A percentile compares a stretch with the other conserved stretches of the same genome.
These are phyloP conservation scores for Selenia dentaria DNA, from an alignment of 2,888 invertebrate species.

Conservation along the genomic window DNA sequence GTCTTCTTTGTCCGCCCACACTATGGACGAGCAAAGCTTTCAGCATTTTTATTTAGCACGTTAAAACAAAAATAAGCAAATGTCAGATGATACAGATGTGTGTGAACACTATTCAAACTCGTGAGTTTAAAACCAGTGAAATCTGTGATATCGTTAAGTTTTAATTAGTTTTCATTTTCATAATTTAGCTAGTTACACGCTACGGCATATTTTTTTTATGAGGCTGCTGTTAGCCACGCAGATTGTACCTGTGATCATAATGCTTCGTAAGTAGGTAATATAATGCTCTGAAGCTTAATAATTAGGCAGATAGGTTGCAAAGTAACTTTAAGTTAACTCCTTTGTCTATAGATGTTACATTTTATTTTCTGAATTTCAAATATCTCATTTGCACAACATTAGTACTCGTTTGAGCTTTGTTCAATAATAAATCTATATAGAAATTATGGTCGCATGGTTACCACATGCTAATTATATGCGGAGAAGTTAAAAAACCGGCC, in stretches of 20 bases:
- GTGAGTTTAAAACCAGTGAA: constrained; percentile 39
- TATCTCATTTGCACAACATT: constrained; percentile 2
- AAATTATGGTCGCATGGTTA: too few relatives aligned
- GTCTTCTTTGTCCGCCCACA: constrained; percentile 35
- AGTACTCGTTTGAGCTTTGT: too few relatives aligned
- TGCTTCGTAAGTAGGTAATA: constrained; percentile 20
- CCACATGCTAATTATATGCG: too few relatives aligned
- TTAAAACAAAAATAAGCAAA: constrained; percentile 16
- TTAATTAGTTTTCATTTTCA: constrained; percentile 6
- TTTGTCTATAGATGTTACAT: not conserved
- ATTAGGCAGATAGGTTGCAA: too few relatives aligned
- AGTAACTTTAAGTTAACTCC: too few relatives aligned
- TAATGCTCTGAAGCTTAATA: constrained; percentile 1
- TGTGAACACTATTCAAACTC: constrained; percentile 38
- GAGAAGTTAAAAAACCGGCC: too few relatives aligned
- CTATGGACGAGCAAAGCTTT: constrained; percentile 20
- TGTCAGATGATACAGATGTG: constrained; percentile 31
- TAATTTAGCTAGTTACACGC: constrained; percentile 3
- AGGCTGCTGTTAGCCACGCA: constrained; percentile 3
- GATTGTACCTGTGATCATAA: constrained; percentile 13
- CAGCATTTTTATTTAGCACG: constrained; percentile 3
- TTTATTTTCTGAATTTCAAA: constrained; percentile 1
- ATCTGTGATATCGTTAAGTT: constrained; percentile 22
- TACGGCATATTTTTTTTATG: constrained; percentile 13
- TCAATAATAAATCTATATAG: too few relatives aligned